Evolutionary conservation across 2,797 vertebrate genomes (phyloP), one percentile per base, ranked within the genome.

Genomic region (Heterohyrax brucei): DNA sequence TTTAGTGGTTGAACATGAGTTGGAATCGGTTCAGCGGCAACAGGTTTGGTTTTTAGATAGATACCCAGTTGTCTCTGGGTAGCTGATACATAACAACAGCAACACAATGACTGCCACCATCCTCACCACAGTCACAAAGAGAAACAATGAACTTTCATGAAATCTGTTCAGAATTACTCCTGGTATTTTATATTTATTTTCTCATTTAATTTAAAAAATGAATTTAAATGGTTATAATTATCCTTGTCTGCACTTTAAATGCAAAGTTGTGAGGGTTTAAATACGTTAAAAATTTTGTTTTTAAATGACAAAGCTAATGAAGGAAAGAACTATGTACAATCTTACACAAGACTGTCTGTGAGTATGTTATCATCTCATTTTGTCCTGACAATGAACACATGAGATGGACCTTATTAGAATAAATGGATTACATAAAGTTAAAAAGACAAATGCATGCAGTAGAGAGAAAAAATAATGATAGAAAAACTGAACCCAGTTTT

Each of bases 141-240:
- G 0, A 70, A 89, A 50, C 1, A 30, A 30, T 48, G 77, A n/a
- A 24, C n/a, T 86, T 62, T 80, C 50, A 39, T 62, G 78, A 19
- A 76, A 70, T 50, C 9, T 28, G 1, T 10, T 56, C 13, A 92
- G 16, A 87, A 91, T 76, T 53, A 70, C 21, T 30, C 39, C 8
- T 66, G 7, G 13, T n/a, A 26, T 1, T 76, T 92, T 28, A 89
- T 78, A 30, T 21, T 70, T 1, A 64, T 81, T 89, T 86, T 72
- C 39, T 76, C 14, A 83, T 72, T 94, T 80, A 82, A 72, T 89
- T 91, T 73, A 10, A 1, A 87, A n/a, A 94, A 48, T 83, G n/a
- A 73, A 3, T 80, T 90, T 68, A 18, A 80, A 93, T 56, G 2
- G 21, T 70, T 64, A 3, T 1, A 16, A 8, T 6, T 9, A 82